Percentiles rank a stretch among this genome's conserved stretches.
phyloP scores from a whole-genome alignment of 1,140 invertebrate genomes.

The Leptonema lineaticorne region DNA sequence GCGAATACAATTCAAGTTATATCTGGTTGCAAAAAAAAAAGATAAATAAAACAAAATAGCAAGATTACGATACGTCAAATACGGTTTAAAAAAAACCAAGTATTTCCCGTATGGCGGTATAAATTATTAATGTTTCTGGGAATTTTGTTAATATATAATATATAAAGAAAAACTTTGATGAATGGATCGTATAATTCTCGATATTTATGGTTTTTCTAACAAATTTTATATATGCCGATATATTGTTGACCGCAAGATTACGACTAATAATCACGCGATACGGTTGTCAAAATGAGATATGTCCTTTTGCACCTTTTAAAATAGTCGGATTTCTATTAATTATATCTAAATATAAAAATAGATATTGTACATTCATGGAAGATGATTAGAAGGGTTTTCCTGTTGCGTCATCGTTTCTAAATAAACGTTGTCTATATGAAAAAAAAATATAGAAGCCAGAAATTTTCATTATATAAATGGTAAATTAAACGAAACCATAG shows the following conservation, averaged over 20 bases:
- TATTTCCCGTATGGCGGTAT: not conserved
- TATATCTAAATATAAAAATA: not conserved
- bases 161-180: slow-evolving; percentile 5
- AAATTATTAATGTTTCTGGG: slow-evolving; percentile 14
- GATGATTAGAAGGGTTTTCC: not conserved
- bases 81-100: slow-evolving; percentile 5
- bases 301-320: not conserved
- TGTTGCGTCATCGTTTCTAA: not conserved
- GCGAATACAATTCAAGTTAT: no score
- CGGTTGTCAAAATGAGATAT: slow-evolving; percentile 9
- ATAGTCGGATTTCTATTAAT: not conserved
- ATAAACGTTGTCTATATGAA: not conserved
- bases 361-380: not conserved
- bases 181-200: slow-evolving; percentile 13
- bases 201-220: slow-evolving; percentile 1
- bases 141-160: not conserved
- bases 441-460: not conserved
- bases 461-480: not conserved
- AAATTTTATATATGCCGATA: not conserved
- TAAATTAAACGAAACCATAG: slow-evolving; percentile 16
- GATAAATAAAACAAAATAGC: no score
- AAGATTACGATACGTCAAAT: no score
- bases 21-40: no score
- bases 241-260: not conserved
- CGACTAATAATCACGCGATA: not conserved